Conservation (phyloP, 2,113 vertebrate genomes). For the Craseonycteris thonglongyai region DNA sequence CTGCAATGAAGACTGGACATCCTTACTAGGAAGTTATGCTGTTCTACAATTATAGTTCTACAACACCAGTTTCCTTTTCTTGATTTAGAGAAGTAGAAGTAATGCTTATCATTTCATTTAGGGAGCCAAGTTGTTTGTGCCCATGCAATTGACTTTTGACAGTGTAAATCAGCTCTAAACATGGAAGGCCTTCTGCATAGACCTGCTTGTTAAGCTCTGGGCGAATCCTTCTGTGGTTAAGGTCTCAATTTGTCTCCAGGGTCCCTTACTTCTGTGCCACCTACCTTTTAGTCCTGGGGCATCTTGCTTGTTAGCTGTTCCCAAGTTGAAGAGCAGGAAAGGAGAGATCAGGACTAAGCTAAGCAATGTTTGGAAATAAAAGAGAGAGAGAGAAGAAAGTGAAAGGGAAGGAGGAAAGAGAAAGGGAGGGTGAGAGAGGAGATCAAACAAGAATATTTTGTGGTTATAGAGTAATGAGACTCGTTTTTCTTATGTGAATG, state of each 20-base stretch:
- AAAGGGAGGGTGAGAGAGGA: neutral
- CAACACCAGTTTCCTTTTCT: neutral
- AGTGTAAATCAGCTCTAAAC: neutral
- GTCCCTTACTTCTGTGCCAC: neutral
- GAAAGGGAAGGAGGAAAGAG: neutral
- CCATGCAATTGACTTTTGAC: neutral
- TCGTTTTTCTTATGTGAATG: neutral
- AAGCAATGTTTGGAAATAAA: neutral
- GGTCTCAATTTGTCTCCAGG: neutral
- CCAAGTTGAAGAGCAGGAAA: neutral
- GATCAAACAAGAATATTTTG: neutral
- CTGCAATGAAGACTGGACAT: neutral
- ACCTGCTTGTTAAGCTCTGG: neutral
- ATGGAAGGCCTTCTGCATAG: neutral
- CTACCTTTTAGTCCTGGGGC: neutral
- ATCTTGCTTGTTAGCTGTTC: neutral
- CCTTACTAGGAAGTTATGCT: neutral
- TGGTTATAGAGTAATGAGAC: neutral
- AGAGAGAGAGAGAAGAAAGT: neutral
- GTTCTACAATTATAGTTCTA: neutral
- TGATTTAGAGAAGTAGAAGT: neutral
- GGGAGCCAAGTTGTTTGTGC: neutral
- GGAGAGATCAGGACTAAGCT: neutral
- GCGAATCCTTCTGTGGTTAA: neutral
- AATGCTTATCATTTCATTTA: neutral